Base-by-base conservation (phyloP, 2,113 vertebrate species). In the Piliocolobus tephrosceles region DNA sequence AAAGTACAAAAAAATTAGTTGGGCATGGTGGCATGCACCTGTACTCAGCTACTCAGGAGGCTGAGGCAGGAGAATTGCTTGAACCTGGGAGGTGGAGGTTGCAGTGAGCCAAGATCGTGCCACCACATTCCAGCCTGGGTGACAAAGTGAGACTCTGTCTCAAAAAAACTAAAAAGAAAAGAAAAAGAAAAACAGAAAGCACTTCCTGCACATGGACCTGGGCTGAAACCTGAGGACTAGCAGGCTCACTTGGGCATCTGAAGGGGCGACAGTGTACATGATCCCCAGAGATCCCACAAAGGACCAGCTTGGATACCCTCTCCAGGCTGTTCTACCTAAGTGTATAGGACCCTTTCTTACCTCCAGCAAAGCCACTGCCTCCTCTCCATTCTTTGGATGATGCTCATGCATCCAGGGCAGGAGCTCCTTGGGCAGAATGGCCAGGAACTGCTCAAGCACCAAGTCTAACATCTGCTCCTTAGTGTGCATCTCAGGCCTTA, bases 401-500 rank as follows among this genome's bases (percentile, higher is more conserved):
- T 57, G 70, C 13, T 93, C 38, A 20, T 8, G 32, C 50, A 92
- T 43, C 89, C 89, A 84, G 25, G 52, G 40, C 57, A 83, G 64
- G 18, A 95, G 58, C n/a, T 95, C 47, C n/a, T 61, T 25, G 2
- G 84, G 96, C 35, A 92, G 52, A 30, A 96, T 88, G 61, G 75
- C 58, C 32, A 93, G 50, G 87, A 91, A 87, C 57, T 90, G 93
- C 3, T 73, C 85, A 35, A 93, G n/a, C 40, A 95, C 32, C 66
- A 93, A 25, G 38, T 93, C 81, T 57, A 95, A 35, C 6, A 81
- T 97, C 55, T 93, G 75, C 40, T 79, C 75, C 57, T 91, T 93
- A 10, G 57, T 95, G 45, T 68, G 75, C 3, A 40, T 70, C 47
- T 95, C 94, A n/a, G 94, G 91, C 27, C 61, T 95, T 58, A 91